Base-by-base conservation (phyloP, 2,113 vertebrate species). In the Pontoporia blainvillei region DNA sequence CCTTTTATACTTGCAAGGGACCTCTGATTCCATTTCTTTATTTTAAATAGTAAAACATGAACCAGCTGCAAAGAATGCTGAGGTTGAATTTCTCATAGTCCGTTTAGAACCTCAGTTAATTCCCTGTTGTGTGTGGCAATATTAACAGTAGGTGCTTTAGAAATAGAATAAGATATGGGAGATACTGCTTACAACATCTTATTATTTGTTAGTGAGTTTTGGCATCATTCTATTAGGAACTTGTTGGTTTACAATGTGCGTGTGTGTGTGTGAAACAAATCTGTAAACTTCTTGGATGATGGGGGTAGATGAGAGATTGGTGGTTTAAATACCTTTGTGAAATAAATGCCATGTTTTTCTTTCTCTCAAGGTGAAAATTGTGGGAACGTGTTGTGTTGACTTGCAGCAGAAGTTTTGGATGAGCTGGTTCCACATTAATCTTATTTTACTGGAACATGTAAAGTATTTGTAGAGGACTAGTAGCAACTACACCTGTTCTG, bases 21-120 rank as follows among this genome's bases (percentile, higher is more conserved):
- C 34, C 44, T 87, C 6, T 85, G 81, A 89, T 89, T 87, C 59
- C 27, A 71, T 84, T 94, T 94, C 31, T 88, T 81, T 96, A 41
- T 69, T 93, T 96, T 90, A 61, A 76, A 44, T 41, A 71, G 75
- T 87, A 81, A 93, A 92, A 91, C 94, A 61, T 39, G 61, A 94
- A 79, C 44, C 31, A 79, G 10, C 46, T 87, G 59, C 52, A 87
- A 41, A 71, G 75, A 88, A 54, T 21, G 23, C 21, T 71, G 36
- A 82, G 23, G 27, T 76, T 4, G 31, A 90, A 85, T 82, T 85
- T 97, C 73, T 71, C 20, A 52, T 67, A 54, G 36, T 88, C 34
- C 25, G 25, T 69, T 71, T 62, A 61, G 69, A 87, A 69, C 21
- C 1, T 71, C 21, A 6, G 17, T 83, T 15, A 84, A 67, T 86